phyloP scores from a whole-genome alignment of 1,140 invertebrate genomes.

The Caenorhabditis elegans region WBcel235 BX284606.5:6247001-6247500 shows the following conservation, averaged over 20 bases:
- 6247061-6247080: too few species aligned
- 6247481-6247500: not conserved
- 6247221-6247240: not conserved
- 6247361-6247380: slow-evolving; percentile 4
- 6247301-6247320: not conserved
- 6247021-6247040: too few species aligned
- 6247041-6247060: too few species aligned
- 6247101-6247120: not conserved
- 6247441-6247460: not conserved
- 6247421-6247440: not conserved
- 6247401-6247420: not conserved
- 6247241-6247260: not conserved
- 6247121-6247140: not conserved
- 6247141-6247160: not conserved
- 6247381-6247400: not conserved
- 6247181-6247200: not conserved
- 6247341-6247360: not conserved
- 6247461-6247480: not conserved
- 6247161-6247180: not conserved
- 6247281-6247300: too few species aligned
- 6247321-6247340: not conserved
- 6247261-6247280: too few species aligned
- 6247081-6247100: too few species aligned
- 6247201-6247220: not conserved
- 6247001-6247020: too few species aligned